phyloP scores from a whole-genome alignment of 2,888 invertebrate species.

The Exephanes ischioxanthus region DNA sequence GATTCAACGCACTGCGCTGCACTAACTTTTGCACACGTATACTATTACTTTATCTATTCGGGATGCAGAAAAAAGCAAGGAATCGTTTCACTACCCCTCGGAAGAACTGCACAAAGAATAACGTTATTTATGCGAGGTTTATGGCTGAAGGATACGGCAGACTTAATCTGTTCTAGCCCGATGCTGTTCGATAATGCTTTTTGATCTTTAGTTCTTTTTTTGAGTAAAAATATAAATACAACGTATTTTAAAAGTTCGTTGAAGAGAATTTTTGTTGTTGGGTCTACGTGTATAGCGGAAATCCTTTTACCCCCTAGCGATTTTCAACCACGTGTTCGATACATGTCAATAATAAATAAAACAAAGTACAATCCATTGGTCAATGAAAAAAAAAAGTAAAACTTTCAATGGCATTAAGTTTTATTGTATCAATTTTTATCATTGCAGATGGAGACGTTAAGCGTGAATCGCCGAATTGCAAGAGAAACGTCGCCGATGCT shows the following conservation, averaged over 20 bases:
- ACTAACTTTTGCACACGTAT: slow-evolving; percentile 5
- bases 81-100: not conserved
- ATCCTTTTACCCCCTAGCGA: not conserved
- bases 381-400: not conserved
- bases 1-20: slow-evolving; percentile 30
- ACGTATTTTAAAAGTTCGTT: not conserved
- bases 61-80: slow-evolving; percentile 11
- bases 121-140: slow-evolving; percentile 25
- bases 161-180: not conserved
- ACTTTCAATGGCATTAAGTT: not conserved
- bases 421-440: not conserved
- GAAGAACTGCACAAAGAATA: slow-evolving; percentile 21
- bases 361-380: not conserved
- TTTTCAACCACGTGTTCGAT: not conserved
- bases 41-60: slow-evolving; percentile 9
- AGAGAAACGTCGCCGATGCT: slow-evolving; percentile 70
- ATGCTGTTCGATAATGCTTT: not conserved
- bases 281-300: not conserved
- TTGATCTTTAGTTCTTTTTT: not conserved
- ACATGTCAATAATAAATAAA: not conserved
- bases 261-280: not conserved
- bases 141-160: not conserved
- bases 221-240: not conserved
- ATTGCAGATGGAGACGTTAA: slow-evolving; percentile 72
- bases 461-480: slow-evolving; percentile 76